Evolutionary conservation across 2,113 vertebrate species (phyloP), one percentile per base, ranked within the genome.

Genomic region (Thomomys bottae): DNA sequence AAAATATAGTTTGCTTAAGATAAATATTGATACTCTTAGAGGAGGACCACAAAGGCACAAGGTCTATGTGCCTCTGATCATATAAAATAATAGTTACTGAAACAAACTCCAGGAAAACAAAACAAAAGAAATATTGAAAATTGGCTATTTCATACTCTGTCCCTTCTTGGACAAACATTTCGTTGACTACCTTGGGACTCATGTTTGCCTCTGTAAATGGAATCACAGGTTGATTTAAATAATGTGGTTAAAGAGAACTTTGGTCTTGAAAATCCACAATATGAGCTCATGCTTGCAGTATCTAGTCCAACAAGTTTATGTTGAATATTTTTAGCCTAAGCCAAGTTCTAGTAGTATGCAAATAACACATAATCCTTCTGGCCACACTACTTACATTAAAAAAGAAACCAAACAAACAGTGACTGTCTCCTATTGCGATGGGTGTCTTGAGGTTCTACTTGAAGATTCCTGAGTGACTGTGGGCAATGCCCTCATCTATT

Each of bases 361-460:
- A 95, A 88, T 71, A 95, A 85, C 75, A 91, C n/a, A n/a, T 66
- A 67, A 36, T 73, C 63, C 81, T 94, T 54, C 91, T 67, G 77
- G 72, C 86, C 91, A 66, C 32, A 12, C 23, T 61, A 7, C n/a
- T 75, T 32, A 30, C 79, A 73, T 93, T 90, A 20, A 59, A 77
- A 75, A 26, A 67, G 54, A 68, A n/a, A 9, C 32, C 2, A 20
- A 59, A 77, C 75, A 26, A 67, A 54, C 68, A 30, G 15, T 34
- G 38, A 71, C 38, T 81, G 1, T 42, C 66, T 15, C 6, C 18
- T 86, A 61, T n/a, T 79, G 78, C 68, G 42, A 40, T 38, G 45
- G 30, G 24, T 12, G 2, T 75, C 63, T 75, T 78, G 42, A 64
- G 42, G 10, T 82, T 94, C 70, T 54, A 49, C 80, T 78, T 66